These are phyloP conservation scores for Arrhopalites spinosus DNA, from an alignment of 2,888 invertebrate genomes.

Conservation along the genomic window DNA sequence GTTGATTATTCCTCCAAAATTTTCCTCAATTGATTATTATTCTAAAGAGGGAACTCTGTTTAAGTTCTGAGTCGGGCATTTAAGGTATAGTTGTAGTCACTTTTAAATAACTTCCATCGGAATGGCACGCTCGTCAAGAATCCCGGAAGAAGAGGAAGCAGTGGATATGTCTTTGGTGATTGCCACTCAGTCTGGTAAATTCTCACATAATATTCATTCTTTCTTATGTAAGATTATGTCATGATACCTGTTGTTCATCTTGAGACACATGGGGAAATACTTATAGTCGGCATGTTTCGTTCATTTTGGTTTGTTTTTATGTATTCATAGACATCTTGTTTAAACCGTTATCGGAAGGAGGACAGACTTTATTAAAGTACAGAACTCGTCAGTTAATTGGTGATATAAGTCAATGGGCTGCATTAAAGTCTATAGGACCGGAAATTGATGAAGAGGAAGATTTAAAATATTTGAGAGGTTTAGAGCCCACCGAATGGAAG, in stretches of 20 bases:
- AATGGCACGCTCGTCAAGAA: constrained; percentile 27
- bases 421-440: constrained; percentile 20
- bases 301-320: background rate
- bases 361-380: constrained; percentile 37
- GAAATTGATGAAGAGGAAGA: constrained; percentile 67
- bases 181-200: constrained; percentile 43
- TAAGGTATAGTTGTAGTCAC: too few relatives aligned
- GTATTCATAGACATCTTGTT: constrained; percentile 51
- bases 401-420: constrained; percentile 36
- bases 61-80: too few relatives aligned
- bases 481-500: constrained; percentile 97
- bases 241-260: too few relatives aligned
- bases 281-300: background rate
- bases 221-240: too few relatives aligned
- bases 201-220: too few relatives aligned
- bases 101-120: background rate
- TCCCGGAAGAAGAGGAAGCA: constrained; percentile 24
- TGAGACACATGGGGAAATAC: background rate
- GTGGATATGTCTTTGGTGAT: constrained; percentile 42
- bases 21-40: too few relatives aligned
- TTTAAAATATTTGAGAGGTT: constrained; percentile 78
- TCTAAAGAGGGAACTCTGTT: too few relatives aligned
- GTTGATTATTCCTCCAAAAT: too few relatives aligned
- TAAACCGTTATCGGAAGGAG: constrained; percentile 40
- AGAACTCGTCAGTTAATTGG: background rate